Base-by-base conservation (phyloP, 2,797 vertebrate species). In the Brachyrhaphis roseni region DNA sequence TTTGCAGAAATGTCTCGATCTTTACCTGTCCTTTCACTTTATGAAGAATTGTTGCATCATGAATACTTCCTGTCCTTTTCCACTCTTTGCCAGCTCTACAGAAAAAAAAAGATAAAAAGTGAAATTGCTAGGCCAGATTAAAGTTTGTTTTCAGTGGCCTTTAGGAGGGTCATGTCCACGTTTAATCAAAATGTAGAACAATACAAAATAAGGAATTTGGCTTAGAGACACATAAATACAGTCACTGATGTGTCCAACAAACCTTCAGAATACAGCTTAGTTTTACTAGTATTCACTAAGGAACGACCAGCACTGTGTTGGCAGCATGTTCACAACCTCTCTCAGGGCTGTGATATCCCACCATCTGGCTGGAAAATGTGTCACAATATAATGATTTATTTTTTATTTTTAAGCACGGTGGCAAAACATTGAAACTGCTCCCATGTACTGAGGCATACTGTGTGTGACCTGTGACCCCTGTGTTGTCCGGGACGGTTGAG, bases 1-100 rank as follows among this genome's bases (percentile, higher is more conserved):
- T 79, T 77, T 72, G 39, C 77, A 86, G 77, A 74, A 66, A 64
- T 43, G 1, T 64, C 13, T 26, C 1, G 20, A 13, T 36, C 39
- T 39, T 47, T 3, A 64, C 31, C 41, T 53, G 51, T 26, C 51
- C 51, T 53, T 53, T 53, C 51, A 53, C 51, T 53, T 53, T 26
- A 53, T 26, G 23, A 26, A 11, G 26, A 53, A 26, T 23, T 53
- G 8, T 53, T 26, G 23, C 51, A 11, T 53, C 23, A 53, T 26
- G 23, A 53, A 10, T 26, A 4, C 51, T 53, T 53, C 51, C 51
- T 53, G 51, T 53, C 10, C 23, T 8, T 51, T 49, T 51, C 49
- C 49, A 8, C 26, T 55, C 53, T 57, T 12, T 28, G 12, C 11
- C 53, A 57, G 26, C 26, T 31, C 4, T 28, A 57, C 53, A 57